phyloP scores from a whole-genome alignment of 2,888 invertebrate species.

The Acheta domesticus region DNA sequence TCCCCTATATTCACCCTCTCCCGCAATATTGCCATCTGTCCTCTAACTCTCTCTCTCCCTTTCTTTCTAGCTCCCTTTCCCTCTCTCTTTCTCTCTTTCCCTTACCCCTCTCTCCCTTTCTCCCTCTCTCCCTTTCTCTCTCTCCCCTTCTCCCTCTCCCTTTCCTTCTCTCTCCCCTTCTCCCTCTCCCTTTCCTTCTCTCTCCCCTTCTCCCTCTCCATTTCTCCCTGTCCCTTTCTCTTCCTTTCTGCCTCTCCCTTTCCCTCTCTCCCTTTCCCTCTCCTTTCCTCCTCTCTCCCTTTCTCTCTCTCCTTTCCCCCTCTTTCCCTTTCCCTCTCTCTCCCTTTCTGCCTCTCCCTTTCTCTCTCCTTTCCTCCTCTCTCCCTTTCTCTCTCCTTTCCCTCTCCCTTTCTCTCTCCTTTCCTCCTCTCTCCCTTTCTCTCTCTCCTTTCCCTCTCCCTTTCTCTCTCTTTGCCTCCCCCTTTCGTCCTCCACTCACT shows the following conservation, averaged over 20 bases:
- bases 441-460: background rate
- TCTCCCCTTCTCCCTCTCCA: no score
- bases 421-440: background rate
- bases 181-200: background rate
- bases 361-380: background rate
- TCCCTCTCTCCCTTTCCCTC: background rate
- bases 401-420: background rate
- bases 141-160: no score
- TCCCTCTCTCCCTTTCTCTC: no score
- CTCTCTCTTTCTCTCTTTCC: fast-evolving
- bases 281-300: background rate
- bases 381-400: background rate
- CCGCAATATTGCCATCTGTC: no score
- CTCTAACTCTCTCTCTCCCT: no score
- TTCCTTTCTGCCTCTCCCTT: no score
- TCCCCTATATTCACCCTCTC: no score
- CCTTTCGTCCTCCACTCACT: no score
- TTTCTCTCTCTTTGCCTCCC: background rate
- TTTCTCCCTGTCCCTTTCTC: background rate
- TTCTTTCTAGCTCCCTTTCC: no score
- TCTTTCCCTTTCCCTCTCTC: background rate
- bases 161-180: no score
- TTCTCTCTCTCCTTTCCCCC: background rate
- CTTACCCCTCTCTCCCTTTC: no score
- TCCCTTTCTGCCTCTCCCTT: background rate